A percentile compares a stretch with the other conserved stretches of the same genome.
Conservation (phyloP, 2,888 invertebrate species). For the Mesopsocus fuscifrons region DNA sequence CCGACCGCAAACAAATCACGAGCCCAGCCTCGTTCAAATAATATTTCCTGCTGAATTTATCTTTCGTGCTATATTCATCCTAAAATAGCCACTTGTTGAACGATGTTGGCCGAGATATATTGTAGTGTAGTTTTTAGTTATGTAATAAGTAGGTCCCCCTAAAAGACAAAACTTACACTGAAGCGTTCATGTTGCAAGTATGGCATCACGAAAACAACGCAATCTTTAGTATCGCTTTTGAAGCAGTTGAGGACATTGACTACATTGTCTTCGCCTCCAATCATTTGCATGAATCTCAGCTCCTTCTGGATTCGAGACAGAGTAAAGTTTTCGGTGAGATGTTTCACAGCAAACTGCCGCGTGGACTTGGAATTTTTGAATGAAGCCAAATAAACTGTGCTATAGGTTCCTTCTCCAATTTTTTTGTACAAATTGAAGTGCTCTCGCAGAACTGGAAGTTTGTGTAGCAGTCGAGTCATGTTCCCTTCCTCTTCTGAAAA, state of each 20-base stretch:
- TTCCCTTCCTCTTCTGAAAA: background rate
- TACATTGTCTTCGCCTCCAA: constrained; percentile 63
- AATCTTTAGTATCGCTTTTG: constrained; percentile 40
- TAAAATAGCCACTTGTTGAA: no score
- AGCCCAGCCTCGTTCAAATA: no score
- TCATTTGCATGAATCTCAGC: constrained; percentile 53
- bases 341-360: constrained; percentile 62
- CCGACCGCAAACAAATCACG: no score
- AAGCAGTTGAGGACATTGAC: constrained; percentile 63
- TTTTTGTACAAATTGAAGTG: constrained; percentile 47
- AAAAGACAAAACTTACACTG: constrained; percentile 34
- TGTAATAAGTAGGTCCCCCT: constrained; percentile 57
- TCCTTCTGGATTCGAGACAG: constrained; percentile 66
- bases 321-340: constrained; percentile 71
- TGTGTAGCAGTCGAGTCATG: constrained; percentile 27
- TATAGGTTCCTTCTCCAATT: constrained; percentile 73
- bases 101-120: no score
- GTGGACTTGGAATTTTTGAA: constrained; percentile 30
- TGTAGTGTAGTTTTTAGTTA: no score
- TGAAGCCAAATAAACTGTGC: constrained; percentile 63
- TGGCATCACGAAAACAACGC: constrained; percentile 77
- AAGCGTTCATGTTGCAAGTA: constrained; percentile 68
- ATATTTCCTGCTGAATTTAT: no score
- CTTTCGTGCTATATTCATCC: no score
- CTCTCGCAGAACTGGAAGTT: constrained; percentile 39